A percentile compares a stretch with the other conserved stretches of the same genome.
Conservation (phyloP, 2,797 vertebrate species). For the Parotocinclus haroldoi region DNA sequence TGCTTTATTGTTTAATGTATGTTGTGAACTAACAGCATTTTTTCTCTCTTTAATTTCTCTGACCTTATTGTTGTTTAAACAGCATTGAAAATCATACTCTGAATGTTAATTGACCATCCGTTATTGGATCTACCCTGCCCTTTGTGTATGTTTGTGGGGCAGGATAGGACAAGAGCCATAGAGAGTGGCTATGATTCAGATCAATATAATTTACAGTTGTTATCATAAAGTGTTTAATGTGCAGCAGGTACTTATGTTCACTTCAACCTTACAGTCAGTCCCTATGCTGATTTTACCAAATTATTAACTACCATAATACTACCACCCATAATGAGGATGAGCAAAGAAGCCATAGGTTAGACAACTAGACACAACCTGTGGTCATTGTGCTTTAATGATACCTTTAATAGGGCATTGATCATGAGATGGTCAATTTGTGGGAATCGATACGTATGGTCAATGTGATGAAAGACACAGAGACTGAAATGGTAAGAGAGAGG, state of each 20-base stretch:
- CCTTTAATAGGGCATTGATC: constrained; percentile 74
- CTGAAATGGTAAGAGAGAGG: neutral
- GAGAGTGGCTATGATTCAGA: constrained; percentile 14
- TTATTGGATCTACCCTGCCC: constrained; percentile 19
- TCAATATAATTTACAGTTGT: constrained; percentile 33
- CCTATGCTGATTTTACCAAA: constrained; percentile 12
- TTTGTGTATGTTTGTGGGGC: constrained; percentile 19
- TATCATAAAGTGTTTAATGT: constrained; percentile 1
- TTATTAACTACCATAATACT: constrained; percentile 34
- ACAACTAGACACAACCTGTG: constrained; percentile 49
- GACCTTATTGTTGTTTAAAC: neutral
- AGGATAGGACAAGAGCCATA: constrained; percentile 12
- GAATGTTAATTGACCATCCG: constrained; percentile 4
- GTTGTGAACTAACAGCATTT: neutral
- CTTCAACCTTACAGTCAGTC: constrained; percentile 24
- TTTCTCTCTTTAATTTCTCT: neutral
- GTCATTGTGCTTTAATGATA: constrained; percentile 68
- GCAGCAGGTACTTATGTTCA: constrained; percentile 12
- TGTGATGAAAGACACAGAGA: neutral
- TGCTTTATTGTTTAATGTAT: too few relatives aligned
- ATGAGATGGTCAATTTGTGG: constrained; percentile 43
- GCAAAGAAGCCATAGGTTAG: constrained; percentile 47
- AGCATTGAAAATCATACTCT: neutral
- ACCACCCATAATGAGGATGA: constrained; percentile 12
- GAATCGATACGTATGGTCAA: constrained; percentile 37